Conservation (phyloP, 1,140 invertebrate genomes). For the Rhopalosiphum padi region DNA sequence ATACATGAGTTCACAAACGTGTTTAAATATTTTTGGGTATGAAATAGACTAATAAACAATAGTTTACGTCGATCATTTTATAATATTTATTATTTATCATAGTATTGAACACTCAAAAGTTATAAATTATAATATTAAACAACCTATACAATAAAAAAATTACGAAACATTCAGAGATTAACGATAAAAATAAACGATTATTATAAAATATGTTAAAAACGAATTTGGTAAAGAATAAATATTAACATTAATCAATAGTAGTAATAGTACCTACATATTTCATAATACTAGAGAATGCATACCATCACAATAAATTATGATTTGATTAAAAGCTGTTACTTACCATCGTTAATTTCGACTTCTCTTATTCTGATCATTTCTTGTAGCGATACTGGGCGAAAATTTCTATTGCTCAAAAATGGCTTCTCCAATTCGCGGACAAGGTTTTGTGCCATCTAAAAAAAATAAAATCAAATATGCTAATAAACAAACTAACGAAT, state of each 20-base stretch:
- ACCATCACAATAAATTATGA: not conserved
- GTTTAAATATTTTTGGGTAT: not conserved
- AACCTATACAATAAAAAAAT: not conserved
- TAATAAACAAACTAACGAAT: not conserved
- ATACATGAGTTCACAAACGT: not conserved
- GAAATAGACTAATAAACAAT: too few relatives aligned
- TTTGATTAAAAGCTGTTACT: conserved; percentile 59
- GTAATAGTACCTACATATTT: too few relatives aligned
- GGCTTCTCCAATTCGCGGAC: conserved; percentile 37
- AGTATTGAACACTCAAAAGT: not conserved
- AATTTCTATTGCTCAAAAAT: conserved; percentile 62
- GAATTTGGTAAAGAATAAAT: not conserved
- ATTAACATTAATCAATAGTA: not conserved
- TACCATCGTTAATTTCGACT: conserved; percentile 83
- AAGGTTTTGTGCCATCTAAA: conserved; percentile 29
- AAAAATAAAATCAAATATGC: conserved; percentile 61
- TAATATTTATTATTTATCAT: not conserved
- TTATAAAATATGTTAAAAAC: not conserved
- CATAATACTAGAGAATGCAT: not conserved
- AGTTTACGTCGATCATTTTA: too few relatives aligned
- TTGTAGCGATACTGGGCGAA: conserved; percentile 75
- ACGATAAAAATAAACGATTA: not conserved
- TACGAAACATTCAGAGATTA: not conserved
- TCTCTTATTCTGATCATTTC: conserved; percentile 82
- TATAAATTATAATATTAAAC: not conserved